Base-by-base conservation (phyloP, 1,140 invertebrate species). In the Drosophila nebulosa region DNA sequence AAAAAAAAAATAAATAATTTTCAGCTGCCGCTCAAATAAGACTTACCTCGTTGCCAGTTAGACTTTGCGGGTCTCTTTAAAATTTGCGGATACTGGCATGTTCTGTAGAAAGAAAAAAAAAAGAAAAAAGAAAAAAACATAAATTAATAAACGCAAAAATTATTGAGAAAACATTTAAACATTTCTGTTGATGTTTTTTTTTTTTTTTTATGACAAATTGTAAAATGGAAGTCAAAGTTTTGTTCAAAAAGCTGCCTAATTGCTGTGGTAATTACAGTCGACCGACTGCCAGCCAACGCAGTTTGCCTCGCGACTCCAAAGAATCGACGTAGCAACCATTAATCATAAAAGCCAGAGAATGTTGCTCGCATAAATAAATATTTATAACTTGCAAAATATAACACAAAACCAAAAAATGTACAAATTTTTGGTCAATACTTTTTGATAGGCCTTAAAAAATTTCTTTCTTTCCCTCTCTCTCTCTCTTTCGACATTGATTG, bases 231-330 rank as follows among this genome's bases (percentile, higher is more conserved):
- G 6, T 36, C 69, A 76, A 65, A 60, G 60, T 74, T 74, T 79
- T 78, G 83, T 74, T 78, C 63, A 78, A 55, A 55, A 30, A 10
- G n/a, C 79, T 70, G 74, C 81, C 81, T 85, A 86, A 85, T 85
- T 85, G 80, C 81, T 68, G 73, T 60, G 67, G 80, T 86, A 85
- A 85, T 85, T 85, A 86, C 77, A 86, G 77, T n/a, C 16, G 14
- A 16, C 14, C 73, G 53, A 53, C n/a, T n/a, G n/a, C n/a, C n/a
- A n/a, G n/a, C n/a, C n/a, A n/a, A n/a, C n/a, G n/a, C n/a, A n/a
- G n/a, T n/a, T n/a, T n/a, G n/a, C n/a, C n/a, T n/a, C n/a, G n/a
- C n/a, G n/a, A n/a, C n/a, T n/a, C n/a, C n/a, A n/a, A n/a, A n/a
- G n/a, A 64, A 59, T 66, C 69, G 67, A 36, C 63, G 59, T 21